These are phyloP conservation scores for Philopedon plagiatum DNA, from an alignment of 2,888 invertebrate genomes.

Conservation along the genomic window DNA sequence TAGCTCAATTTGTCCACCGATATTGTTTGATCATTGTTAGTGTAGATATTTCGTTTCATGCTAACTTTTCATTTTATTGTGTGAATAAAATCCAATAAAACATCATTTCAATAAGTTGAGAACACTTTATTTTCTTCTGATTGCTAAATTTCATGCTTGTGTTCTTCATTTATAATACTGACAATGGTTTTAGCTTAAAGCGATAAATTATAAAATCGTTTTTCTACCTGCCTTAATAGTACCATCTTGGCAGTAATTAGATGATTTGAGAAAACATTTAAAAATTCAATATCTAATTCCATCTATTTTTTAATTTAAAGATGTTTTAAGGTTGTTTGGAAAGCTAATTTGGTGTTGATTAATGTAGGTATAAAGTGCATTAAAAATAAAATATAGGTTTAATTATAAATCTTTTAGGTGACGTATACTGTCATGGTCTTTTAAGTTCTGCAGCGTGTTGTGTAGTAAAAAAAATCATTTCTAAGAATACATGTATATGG, in stretches of 20 bases:
- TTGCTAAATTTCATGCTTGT: slow-evolving; percentile 63
- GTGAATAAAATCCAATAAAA: slow-evolving; percentile 59
- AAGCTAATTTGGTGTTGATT: slow-evolving; percentile 37
- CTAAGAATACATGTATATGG: too few species aligned
- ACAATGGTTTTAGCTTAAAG: slow-evolving; percentile 60
- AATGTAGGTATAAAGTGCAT: slow-evolving; percentile 8
- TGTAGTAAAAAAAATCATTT: too few species aligned
- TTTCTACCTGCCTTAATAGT: slow-evolving; percentile 62
- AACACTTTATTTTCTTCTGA: slow-evolving; percentile 63
- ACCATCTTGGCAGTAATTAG: slow-evolving; percentile 60
- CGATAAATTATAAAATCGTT: slow-evolving; percentile 61
- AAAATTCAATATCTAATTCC: slow-evolving; percentile 54
- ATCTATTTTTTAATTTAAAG: slow-evolving; percentile 54
- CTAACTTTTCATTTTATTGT: slow-evolving; percentile 42
- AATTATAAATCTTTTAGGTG: too few species aligned
- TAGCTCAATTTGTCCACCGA: slow-evolving; percentile 39
- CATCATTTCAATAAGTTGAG: slow-evolving; percentile 60
- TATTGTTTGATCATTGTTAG: slow-evolving; percentile 29
- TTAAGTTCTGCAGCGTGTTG: too few species aligned
- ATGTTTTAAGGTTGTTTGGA: slow-evolving; percentile 29
- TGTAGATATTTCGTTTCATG: slow-evolving; percentile 29
- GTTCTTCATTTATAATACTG: slow-evolving; percentile 64
- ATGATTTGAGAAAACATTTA: slow-evolving; percentile 55
- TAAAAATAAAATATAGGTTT: not conserved
- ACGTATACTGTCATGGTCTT: too few species aligned